phyloP scores from a whole-genome alignment of 35 echinoderm and acorn worm genomes.

The Anneissia japonica region DNA sequence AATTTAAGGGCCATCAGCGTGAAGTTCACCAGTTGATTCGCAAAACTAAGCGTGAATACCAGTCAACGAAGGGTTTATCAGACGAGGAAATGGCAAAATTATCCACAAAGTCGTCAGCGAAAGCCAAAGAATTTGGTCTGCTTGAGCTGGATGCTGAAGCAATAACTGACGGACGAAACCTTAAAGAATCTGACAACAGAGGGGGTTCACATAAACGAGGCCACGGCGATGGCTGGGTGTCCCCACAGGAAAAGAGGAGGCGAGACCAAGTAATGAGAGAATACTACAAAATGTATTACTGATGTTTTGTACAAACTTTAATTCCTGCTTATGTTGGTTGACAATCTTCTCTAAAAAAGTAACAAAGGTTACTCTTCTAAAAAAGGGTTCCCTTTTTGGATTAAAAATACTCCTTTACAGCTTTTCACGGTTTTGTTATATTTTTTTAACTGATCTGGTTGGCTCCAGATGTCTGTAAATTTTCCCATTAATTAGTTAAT shows the following conservation, averaged over 20 bases:
- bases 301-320: no score
- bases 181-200: neutral
- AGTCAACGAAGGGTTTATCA: neutral
- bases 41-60: neutral
- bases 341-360: no score
- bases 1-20: neutral
- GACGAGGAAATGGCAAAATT: neutral
- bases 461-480: no score
- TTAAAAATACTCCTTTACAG: no score
- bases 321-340: no score
- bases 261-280: neutral
- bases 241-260: neutral
- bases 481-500: no score
- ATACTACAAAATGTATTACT: conserved; percentile 2
- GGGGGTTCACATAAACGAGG: neutral
- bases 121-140: neutral
- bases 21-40: neutral
- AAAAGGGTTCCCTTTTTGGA: no score
- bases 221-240: neutral
- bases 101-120: neutral
- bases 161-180: neutral
- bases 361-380: no score
- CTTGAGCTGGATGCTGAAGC: neutral
- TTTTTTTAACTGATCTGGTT: no score
- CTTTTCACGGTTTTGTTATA: no score